phyloP scores from a whole-genome alignment of 2,113 vertebrate genomes.

The Carollia perspicillata region DNA sequence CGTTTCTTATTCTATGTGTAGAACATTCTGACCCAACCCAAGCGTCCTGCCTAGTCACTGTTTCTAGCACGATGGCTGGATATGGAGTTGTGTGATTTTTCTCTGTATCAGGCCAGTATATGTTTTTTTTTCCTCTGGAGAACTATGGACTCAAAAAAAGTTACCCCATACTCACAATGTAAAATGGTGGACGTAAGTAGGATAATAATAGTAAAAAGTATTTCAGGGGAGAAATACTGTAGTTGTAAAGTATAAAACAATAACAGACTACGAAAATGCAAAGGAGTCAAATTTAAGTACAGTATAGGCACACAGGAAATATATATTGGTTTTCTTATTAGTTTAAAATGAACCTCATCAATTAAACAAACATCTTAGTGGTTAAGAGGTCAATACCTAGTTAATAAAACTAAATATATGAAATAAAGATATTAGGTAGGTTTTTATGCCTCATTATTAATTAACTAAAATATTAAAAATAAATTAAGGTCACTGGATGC shows the following conservation, averaged over 20 bases:
- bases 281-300: background rate
- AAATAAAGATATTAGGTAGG: background rate
- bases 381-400: background rate
- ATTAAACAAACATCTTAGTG: background rate
- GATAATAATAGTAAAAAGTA: background rate
- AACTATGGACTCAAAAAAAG: background rate
- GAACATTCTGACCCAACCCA: background rate
- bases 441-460: background rate
- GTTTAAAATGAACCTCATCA: background rate
- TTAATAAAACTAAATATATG: conserved; percentile 12
- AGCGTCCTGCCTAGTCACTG: background rate
- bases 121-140: background rate
- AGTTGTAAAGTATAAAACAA: background rate
- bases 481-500: background rate
- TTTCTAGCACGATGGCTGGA: background rate
- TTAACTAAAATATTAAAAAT: background rate
- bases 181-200: background rate
- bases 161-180: background rate
- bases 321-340: background rate
- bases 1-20: background rate
- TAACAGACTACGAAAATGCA: background rate
- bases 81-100: background rate
- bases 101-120: background rate
- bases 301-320: background rate
- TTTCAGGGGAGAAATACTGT: background rate